Conservation (phyloP, 2,888 invertebrate genomes). For the Dorcus parallelipipedus region DNA sequence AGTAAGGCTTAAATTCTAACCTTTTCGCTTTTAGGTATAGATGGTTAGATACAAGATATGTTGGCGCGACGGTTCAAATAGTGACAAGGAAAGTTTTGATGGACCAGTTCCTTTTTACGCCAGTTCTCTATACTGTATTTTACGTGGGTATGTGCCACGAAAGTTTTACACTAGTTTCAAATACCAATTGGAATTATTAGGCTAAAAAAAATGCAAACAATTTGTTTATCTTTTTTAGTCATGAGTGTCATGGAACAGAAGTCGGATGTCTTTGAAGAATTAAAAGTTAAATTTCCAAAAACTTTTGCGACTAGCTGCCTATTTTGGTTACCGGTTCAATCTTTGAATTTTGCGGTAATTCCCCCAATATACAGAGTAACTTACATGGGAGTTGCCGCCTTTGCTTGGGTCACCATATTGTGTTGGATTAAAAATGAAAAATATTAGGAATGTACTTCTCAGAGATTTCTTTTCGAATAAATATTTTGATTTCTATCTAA, state of each 20-base stretch:
- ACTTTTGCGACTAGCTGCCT: slow-evolving; percentile 73
- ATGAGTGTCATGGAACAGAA: slow-evolving; percentile 73
- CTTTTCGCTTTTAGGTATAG: slow-evolving; percentile 62
- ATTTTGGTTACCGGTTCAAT: slow-evolving; percentile 82
- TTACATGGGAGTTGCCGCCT: slow-evolving; percentile 74
- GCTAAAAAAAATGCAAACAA: slow-evolving; percentile 5
- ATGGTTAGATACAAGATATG: slow-evolving; percentile 68
- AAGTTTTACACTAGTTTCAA: not conserved
- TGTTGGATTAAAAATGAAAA: slow-evolving; percentile 65
- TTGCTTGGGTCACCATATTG: slow-evolving; percentile 81
- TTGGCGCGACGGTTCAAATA: slow-evolving; percentile 61
- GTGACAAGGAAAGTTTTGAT: slow-evolving; percentile 67
- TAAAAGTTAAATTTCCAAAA: slow-evolving; percentile 65
- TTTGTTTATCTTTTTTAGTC: slow-evolving; percentile 50
- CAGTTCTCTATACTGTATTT: slow-evolving; percentile 66
- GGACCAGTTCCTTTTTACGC: slow-evolving; percentile 77
- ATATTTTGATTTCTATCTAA: not conserved
- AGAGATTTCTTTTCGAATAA: not conserved
- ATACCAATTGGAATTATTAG: not conserved
- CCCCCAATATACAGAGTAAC: slow-evolving; percentile 71
- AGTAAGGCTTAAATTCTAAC: not conserved
- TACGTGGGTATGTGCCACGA: slow-evolving; percentile 57
- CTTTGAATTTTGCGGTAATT: slow-evolving; percentile 71
- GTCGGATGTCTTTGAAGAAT: slow-evolving; percentile 67
- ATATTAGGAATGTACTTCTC: not conserved